phyloP scores from a whole-genome alignment of 2,113 vertebrate genomes.

The Panthera leo region DNA sequence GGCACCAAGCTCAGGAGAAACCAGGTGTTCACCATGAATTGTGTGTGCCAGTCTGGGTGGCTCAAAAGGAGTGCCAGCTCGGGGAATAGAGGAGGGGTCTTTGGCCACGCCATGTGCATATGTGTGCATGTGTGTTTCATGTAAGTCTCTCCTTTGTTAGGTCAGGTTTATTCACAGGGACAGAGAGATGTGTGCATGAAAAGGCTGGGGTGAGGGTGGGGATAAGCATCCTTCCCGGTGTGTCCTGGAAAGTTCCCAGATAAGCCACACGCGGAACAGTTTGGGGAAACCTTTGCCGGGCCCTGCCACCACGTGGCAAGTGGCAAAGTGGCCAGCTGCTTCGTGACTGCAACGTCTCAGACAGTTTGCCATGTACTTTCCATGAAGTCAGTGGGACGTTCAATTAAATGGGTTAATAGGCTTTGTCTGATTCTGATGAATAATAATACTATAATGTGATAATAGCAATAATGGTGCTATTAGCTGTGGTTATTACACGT shows the following conservation, averaged over 20 bases:
- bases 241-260: conserved; percentile 45
- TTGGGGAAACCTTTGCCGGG: background rate
- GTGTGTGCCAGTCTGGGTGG: background rate
- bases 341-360: conserved; percentile 24
- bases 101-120: background rate
- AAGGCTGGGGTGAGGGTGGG: background rate
- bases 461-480: conserved; percentile 57
- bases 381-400: conserved; percentile 49
- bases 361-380: conserved; percentile 51
- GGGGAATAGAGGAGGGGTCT: background rate
- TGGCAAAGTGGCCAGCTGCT: background rate
- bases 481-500: conserved; percentile 8
- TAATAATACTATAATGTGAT: conserved; percentile 72
- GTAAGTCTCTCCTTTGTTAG: background rate
- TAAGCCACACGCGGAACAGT: conserved; percentile 22
- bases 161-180: background rate
- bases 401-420: conserved; percentile 73
- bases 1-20: background rate
- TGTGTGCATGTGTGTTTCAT: background rate
- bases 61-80: background rate
- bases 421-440: conserved; percentile 70
- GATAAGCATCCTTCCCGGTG: background rate
- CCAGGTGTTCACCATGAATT: background rate
- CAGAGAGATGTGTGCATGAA: background rate
- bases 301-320: conserved; percentile 20